A percentile compares a stretch with the other conserved stretches of the same genome.
Evolutionary conservation across 1,140 invertebrate species (phyloP).

Genomic region (Drosophila lacertosa): DNA sequence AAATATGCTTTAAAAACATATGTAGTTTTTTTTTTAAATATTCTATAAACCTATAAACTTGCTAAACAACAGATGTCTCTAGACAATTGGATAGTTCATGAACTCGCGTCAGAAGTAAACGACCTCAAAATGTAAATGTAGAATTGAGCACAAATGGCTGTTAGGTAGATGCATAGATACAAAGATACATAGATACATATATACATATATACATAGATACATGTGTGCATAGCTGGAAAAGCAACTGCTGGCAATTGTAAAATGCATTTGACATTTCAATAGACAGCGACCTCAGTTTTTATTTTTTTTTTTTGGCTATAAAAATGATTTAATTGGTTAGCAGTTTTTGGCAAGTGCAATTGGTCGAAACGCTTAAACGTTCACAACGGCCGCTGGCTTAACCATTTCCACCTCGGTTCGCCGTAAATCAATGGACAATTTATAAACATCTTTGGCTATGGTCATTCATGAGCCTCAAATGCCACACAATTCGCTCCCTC

Average conservation of each 20-base stretch:
- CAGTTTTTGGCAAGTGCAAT: conserved; percentile 38
- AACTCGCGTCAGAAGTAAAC: background rate
- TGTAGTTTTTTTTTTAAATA: no score
- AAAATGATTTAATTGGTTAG: conserved; percentile 78
- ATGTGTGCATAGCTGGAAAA: background rate
- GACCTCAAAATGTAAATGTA: background rate
- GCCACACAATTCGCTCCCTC: background rate
- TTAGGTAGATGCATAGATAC: conserved; percentile 11
- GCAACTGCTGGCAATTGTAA: conserved; percentile 47
- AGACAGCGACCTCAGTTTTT: conserved; percentile 48
- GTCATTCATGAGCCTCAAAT: conserved; percentile 1
- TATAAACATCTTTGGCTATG: conserved; percentile 46
- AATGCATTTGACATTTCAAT: conserved; percentile 75
- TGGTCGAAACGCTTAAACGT: conserved; percentile 16
- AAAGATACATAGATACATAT: background rate
- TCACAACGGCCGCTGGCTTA: conserved; percentile 29
- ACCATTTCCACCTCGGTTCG: conserved; percentile 48
- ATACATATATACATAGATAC: no score
- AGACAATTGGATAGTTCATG: no score
- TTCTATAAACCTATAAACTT: no score
- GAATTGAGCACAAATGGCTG: conserved; percentile 8
- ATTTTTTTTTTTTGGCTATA: conserved; percentile 71
- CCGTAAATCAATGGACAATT: conserved; percentile 76
- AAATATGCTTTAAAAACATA: no score
- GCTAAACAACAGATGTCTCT: no score